Conservation (phyloP, 2,888 invertebrate species). For the Andrena haemorrhoa region DNA sequence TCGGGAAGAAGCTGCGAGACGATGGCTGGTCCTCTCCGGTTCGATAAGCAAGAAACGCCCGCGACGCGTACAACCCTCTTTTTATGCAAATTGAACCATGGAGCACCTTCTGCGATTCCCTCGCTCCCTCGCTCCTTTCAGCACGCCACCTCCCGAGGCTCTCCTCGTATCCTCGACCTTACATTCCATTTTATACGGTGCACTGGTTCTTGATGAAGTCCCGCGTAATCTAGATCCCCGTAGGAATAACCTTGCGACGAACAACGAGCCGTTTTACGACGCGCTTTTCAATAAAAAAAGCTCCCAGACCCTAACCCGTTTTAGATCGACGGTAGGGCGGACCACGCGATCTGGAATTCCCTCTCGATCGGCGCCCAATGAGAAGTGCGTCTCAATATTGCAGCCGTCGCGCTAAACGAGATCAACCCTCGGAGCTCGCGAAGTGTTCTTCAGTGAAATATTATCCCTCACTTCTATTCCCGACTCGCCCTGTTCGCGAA, state of each 20-base stretch:
- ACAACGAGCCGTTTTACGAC: slow-evolving; percentile 24
- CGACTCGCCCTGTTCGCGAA: not conserved
- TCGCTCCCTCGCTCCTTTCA: not conserved
- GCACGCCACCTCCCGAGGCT: not conserved
- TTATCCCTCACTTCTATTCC: not conserved
- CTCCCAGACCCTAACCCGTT: slow-evolving; percentile 6
- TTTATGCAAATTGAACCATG: slow-evolving; percentile 46
- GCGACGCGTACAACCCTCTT: not conserved
- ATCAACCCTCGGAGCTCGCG: not conserved
- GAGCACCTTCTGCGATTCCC: not conserved
- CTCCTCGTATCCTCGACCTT: slow-evolving; percentile 20
- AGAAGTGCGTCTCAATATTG: slow-evolving; percentile 8
- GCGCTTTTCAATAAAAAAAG: slow-evolving; percentile 29
- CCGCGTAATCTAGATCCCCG: slow-evolving; percentile 36
- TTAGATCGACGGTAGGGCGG: not conserved
- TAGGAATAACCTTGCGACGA: slow-evolving; percentile 20
- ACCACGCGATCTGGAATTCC: not conserved
- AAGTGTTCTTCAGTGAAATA: not conserved
- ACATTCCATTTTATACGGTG: slow-evolving; percentile 35
- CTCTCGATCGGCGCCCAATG: not conserved
- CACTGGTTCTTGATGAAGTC: slow-evolving; percentile 40
- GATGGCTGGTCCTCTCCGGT: not conserved
- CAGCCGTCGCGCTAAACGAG: not conserved
- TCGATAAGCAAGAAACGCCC: not conserved
- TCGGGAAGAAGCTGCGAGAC: not conserved